phyloP scores from a whole-genome alignment of 2,888 invertebrate genomes.

The Lysandra coridon region DNA sequence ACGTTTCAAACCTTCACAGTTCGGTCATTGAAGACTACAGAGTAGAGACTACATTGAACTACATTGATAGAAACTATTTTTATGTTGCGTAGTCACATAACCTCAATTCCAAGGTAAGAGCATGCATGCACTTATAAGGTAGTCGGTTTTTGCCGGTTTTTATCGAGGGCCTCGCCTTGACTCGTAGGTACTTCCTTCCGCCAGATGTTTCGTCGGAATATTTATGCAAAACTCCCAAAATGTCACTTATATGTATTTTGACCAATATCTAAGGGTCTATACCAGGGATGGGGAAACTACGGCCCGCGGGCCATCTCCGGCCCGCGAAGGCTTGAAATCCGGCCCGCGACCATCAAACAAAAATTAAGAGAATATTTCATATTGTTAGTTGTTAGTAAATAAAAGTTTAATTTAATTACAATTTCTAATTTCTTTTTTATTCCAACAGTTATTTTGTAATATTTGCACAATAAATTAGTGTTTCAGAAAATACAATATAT shows the following conservation, averaged over 20 bases:
- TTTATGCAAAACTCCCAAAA: background rate
- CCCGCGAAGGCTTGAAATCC: too few species aligned
- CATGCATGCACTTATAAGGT: constrained; percentile 47
- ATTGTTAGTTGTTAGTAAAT: too few species aligned
- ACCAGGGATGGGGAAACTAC: too few species aligned
- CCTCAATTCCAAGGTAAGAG: constrained; percentile 45
- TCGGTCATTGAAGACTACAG: background rate
- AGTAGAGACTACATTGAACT: constrained; percentile 8
- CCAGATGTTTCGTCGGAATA: constrained; percentile 41
- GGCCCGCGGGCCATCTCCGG: too few species aligned
- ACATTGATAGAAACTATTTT: constrained; percentile 22
- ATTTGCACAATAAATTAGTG: too few species aligned
- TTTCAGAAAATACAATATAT: too few species aligned
- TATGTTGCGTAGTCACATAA: constrained; percentile 32
- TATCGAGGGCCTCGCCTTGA: constrained; percentile 53
- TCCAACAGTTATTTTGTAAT: too few species aligned
- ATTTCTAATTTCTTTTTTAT: too few species aligned
- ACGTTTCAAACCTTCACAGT: background rate
- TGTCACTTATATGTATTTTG: background rate
- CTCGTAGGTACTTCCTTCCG: constrained; percentile 57
- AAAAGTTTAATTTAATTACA: too few species aligned
- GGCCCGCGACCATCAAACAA: too few species aligned
- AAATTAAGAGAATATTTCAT: too few species aligned
- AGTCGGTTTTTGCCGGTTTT: constrained; percentile 42
- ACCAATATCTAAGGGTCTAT: background rate